Percentiles rank a stretch among this genome's conserved stretches.
These are phyloP conservation scores for Enteromius mattozi DNA, from an alignment of 2,797 vertebrate species.

Conservation along the genomic window DNA sequence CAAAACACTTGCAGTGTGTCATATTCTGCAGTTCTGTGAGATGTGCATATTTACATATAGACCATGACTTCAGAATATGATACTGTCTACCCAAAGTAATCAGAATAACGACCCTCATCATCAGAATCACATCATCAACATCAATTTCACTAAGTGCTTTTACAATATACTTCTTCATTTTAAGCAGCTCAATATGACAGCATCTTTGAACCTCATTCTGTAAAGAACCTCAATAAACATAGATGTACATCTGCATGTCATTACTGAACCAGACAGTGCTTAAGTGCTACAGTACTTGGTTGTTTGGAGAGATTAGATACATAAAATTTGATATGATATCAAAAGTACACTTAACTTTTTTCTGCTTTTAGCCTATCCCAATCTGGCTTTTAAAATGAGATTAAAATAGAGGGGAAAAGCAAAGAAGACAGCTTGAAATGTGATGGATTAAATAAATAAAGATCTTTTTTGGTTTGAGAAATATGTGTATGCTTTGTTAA, in stretches of 20 bases:
- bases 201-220: constrained; percentile 6
- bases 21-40: neutral
- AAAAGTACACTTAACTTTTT: constrained; percentile 9
- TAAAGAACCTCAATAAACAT: constrained; percentile 11
- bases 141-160: constrained; percentile 17
- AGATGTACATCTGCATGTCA: neutral
- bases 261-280: neutral
- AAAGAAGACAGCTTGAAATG: neutral
- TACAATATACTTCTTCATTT: constrained; percentile 6
- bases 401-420: neutral
- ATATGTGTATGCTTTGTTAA: neutral
- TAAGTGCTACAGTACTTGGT: neutral
- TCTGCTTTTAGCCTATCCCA: neutral
- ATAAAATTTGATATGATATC: constrained; percentile 2
- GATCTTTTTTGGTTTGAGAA: neutral
- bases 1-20: neutral
- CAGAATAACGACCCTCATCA: neutral
- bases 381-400: neutral
- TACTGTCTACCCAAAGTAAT: neutral
- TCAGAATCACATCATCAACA: neutral
- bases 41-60: neutral
- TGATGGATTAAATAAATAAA: neutral
- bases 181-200: constrained; percentile 22
- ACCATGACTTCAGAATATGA: constrained; percentile 7
- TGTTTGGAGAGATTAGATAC: constrained; percentile 17